phyloP scores from a whole-genome alignment of 2,888 invertebrate genomes.

The Minunthozetes semirufus region DNA sequence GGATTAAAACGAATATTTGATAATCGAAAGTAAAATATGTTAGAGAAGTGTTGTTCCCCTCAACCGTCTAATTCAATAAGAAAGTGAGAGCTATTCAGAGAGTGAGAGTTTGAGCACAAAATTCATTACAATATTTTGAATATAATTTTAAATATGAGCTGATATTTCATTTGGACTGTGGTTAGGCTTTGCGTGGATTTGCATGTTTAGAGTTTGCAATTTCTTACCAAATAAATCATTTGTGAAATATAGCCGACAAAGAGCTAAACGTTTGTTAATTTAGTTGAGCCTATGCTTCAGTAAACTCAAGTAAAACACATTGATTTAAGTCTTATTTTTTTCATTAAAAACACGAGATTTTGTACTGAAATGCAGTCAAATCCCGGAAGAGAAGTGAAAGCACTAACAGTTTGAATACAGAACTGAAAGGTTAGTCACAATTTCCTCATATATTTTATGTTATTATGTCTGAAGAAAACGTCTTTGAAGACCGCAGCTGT shows the following conservation, averaged over 20 bases:
- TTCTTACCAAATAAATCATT: slow-evolving; percentile 18
- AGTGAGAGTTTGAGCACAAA: not conserved
- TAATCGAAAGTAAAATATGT: not conserved
- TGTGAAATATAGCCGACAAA: not conserved
- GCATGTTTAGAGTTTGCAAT: not conserved
- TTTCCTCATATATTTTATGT: slow-evolving; percentile 21
- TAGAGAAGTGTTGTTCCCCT: not conserved
- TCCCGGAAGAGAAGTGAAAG: slow-evolving; percentile 26
- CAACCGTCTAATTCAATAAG: not conserved
- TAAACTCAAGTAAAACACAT: not conserved
- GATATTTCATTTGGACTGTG: not conserved
- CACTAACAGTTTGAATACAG: not conserved
- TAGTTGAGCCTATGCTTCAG: not conserved
- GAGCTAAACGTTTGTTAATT: not conserved
- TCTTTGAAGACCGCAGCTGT: not conserved
- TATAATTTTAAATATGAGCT: not conserved
- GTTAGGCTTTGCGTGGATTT: not conserved
- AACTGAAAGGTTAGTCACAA: slow-evolving; percentile 8
- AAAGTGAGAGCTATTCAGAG: not conserved
- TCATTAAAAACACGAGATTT: not conserved
- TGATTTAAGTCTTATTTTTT: not conserved
- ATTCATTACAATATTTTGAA: not conserved
- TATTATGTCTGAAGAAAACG: slow-evolving; percentile 22
- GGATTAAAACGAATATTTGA: not conserved
- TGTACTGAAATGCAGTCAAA: not conserved